Evolutionary conservation across 1,140 invertebrate species (phyloP).

Genomic region (Atta colombica): DNA sequence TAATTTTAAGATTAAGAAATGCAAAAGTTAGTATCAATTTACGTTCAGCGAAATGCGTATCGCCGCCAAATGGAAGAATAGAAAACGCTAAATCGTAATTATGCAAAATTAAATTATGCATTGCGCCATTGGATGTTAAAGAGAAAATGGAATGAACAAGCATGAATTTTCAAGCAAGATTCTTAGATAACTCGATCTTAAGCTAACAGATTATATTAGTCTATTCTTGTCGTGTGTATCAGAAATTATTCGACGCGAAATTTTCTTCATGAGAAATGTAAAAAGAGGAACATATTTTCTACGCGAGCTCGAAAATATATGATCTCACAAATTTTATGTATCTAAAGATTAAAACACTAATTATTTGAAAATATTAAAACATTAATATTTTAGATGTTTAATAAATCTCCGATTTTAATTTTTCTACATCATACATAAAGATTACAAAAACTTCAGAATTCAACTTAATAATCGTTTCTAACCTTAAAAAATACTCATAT

Average conservation of each 20-base stretch:
- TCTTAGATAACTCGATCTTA: constrained; percentile 39
- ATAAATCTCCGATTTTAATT: background rate
- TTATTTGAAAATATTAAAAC: background rate
- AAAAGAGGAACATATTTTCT: background rate
- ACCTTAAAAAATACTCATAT: no score
- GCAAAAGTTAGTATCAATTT: background rate
- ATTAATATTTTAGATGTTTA: background rate
- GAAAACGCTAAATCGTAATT: constrained; percentile 38
- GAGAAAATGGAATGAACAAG: constrained; percentile 37
- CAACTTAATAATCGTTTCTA: background rate
- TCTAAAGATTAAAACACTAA: background rate
- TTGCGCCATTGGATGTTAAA: constrained; percentile 32
- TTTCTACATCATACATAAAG: background rate
- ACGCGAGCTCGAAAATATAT: background rate
- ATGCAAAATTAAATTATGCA: constrained; percentile 44
- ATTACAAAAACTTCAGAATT: background rate
- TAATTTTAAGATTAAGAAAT: constrained; percentile 23
- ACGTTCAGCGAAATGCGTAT: background rate
- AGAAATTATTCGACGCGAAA: constrained; percentile 2
- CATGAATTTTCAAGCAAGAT: constrained; percentile 26
- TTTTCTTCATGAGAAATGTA: background rate
- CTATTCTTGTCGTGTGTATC: background rate
- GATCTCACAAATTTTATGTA: constrained; percentile 5
- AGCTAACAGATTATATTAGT: constrained; percentile 53
- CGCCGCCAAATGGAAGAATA: constrained; percentile 23